Conservation (phyloP, 2,113 vertebrate genomes). For the Aspiorhynchus laticeps region DNA sequence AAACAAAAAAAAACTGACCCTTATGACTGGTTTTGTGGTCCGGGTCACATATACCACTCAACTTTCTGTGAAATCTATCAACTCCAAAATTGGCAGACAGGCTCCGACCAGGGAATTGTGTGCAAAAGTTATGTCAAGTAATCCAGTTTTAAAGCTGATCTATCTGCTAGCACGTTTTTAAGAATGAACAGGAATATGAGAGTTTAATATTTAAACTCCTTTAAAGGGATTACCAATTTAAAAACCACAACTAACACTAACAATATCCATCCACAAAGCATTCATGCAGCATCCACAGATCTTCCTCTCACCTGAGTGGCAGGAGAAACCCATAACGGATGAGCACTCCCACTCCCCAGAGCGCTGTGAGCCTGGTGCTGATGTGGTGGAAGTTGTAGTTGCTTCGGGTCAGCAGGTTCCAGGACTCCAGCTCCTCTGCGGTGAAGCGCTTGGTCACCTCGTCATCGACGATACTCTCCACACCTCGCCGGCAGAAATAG, state of each 20-base stretch:
- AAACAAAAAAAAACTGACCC: no score
- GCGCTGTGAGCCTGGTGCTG: conserved; percentile 82
- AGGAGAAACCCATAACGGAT: conserved; percentile 88
- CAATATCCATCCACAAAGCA: not conserved
- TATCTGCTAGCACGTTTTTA: no score
- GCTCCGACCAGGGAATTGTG: no score
- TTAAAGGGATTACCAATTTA: no score
- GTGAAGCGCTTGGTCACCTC: conserved; percentile 94
- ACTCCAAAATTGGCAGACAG: no score
- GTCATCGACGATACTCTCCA: conserved; percentile 93
- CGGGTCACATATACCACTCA: no score
- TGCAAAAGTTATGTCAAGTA: no score
- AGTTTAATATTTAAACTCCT: no score
- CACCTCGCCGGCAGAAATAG: conserved; percentile 88
- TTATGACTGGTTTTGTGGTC: no score
- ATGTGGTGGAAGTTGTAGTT: conserved; percentile 91
- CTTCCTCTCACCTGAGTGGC: conserved; percentile 82
- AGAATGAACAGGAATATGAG: no score
- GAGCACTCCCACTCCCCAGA: conserved; percentile 88
- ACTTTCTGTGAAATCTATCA: no score
- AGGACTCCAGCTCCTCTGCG: conserved; percentile 88
- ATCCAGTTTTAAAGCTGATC: no score
- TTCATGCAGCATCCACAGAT: not conserved
- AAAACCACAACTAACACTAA: not conserved
- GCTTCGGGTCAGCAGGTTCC: conserved; percentile 92